Evolutionary conservation across 1,140 invertebrate genomes (phyloP), one percentile per base, ranked within the genome.

Genomic region (Musca domestica): DNA sequence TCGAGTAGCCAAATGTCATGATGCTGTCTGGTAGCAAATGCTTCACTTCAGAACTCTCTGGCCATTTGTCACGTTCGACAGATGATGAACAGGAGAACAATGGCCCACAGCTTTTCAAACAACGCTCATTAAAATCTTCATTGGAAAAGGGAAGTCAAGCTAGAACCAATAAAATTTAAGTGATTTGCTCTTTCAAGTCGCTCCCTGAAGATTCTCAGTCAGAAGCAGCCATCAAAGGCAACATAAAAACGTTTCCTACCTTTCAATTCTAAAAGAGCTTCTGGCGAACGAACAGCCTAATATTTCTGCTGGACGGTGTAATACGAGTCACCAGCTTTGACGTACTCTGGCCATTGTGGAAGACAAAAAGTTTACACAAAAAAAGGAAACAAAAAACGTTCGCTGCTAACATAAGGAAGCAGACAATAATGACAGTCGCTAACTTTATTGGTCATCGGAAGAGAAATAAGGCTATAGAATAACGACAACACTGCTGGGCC

Each of bases 41-140:
- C 77, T 75, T 74, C 77, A 76, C 73, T 79, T 77, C 76, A 73
- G 74, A 71, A 74, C 73, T 75, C 76, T 76, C 72, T 80, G 77
- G 76, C 77, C 77, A 80, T 80, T 79, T 78, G 77, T 80, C 77
- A 80, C 77, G 77, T 80, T 73, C 77, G 25, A 64, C 19, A 68
- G 34, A 41, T 41, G 34, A 41, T 41, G 34, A 41, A 41, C 34
- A 41, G 34, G 12, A 41, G 34, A 41, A 41, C 12, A 12, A 41
- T 9, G 4, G 5, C 3, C 48, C 51, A 9, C 6, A 41, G 34
- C 34, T 41, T 41, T 41, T 41, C 5, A 41, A 12, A 5, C 17
- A 27, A 52, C 49, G 30, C 17, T 12, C 49, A 51, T 51, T 17
- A 19, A 19, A 51, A 51, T 51, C 22, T 51, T 51, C 22, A 22